Conservation (phyloP, 2,888 invertebrate genomes). For the Psococerastis gibbosa region DNA sequence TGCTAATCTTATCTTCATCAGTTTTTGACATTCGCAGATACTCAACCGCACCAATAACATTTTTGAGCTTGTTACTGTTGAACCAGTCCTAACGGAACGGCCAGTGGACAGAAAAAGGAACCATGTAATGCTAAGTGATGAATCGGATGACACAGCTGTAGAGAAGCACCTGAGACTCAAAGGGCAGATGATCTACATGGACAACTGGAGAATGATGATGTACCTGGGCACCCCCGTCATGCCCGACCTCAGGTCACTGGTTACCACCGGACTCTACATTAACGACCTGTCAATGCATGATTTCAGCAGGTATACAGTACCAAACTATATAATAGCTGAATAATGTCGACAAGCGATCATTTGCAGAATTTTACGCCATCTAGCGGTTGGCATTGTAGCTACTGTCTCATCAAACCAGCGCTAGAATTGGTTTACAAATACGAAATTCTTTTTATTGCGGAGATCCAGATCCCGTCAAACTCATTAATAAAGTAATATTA, state of each 20-base stretch:
- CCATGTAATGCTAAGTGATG: slow-evolving; percentile 35
- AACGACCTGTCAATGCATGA: slow-evolving; percentile 99
- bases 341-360: too few relatives aligned
- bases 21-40: slow-evolving; percentile 38
- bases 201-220: slow-evolving; percentile 95
- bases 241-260: slow-evolving; percentile 83
- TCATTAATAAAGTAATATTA: too few relatives aligned
- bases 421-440: too few relatives aligned
- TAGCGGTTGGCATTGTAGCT: too few relatives aligned
- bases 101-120: slow-evolving; percentile 35
- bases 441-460: too few relatives aligned
- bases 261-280: slow-evolving; percentile 85
- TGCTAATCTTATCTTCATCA: background rate
- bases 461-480: too few relatives aligned
- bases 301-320: slow-evolving; percentile 57
- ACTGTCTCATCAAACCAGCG: too few relatives aligned
- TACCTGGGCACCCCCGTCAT: slow-evolving; percentile 92
- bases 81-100: slow-evolving; percentile 53
- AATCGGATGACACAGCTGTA: slow-evolving; percentile 40
- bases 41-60: slow-evolving; percentile 90
- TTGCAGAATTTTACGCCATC: too few relatives aligned
- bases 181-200: slow-evolving; percentile 99
- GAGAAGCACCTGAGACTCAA: slow-evolving; percentile 63
- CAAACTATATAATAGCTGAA: too few relatives aligned
- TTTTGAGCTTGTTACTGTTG: slow-evolving; percentile 81